A percentile compares a stretch with the other conserved stretches of the same genome.
Conservation (phyloP, 1,140 invertebrate species). For the Danaus plexippus region DNA sequence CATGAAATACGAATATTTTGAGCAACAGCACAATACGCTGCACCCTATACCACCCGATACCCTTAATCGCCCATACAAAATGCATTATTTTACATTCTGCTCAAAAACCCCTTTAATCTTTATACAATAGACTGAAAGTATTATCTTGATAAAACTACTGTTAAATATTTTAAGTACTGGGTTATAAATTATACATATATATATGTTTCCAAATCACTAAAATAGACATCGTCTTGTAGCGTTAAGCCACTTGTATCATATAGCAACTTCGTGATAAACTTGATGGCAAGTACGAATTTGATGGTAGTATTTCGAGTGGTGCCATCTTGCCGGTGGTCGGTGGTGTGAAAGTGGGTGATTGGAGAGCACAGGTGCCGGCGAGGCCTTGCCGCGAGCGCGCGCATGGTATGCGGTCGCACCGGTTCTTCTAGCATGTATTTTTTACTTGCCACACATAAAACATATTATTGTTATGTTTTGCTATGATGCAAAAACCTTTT, state of each 20-base stretch:
- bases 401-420: slow-evolving; percentile 66
- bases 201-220: too few species aligned
- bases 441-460: slow-evolving; percentile 66
- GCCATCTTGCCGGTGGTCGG: slow-evolving; percentile 17
- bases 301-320: slow-evolving; percentile 1
- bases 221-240: too few species aligned
- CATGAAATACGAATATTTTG: slow-evolving; percentile 35
- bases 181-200: too few species aligned
- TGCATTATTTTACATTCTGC: too few species aligned
- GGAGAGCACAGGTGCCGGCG: slow-evolving; percentile 47
- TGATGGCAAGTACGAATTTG: slow-evolving; percentile 2
- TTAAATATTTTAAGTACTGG: too few species aligned
- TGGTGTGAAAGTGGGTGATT: slow-evolving; percentile 52
- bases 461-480: slow-evolving; percentile 67
- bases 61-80: too few species aligned
- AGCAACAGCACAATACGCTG: slow-evolving; percentile 19
- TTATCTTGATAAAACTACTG: too few species aligned
- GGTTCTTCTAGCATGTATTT: slow-evolving; percentile 69
- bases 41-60: too few species aligned
- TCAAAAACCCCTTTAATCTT: too few species aligned
- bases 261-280: too few species aligned
- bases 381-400: slow-evolving; percentile 62
- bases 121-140: too few species aligned
- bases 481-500: slow-evolving; percentile 52
- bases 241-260: too few species aligned